Evolutionary conservation across 2,113 vertebrate genomes (phyloP), one percentile per base, ranked within the genome.

Genomic region (Ceuthmochares aereus): DNA sequence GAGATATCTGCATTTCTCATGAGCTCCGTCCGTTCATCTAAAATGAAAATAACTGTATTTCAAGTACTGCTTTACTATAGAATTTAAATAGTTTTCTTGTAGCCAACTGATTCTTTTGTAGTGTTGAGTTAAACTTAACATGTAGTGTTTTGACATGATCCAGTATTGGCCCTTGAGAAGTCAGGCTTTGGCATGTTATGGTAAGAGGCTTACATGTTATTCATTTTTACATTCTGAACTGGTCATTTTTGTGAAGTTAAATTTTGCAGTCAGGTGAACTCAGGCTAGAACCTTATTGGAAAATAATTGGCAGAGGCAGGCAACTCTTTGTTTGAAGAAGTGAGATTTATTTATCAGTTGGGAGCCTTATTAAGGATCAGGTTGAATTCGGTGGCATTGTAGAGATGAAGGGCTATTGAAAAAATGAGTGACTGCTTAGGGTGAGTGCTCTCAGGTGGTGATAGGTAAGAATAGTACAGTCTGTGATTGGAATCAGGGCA

Each of bases 401-500:
- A 43, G 47, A 74, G n/a, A 23, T 63, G 40, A 64, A 76, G 25
- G 54, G 19, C 43, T 81, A 10, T 84, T 73, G 19, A 23, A 75
- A 92, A 66, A 60, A 20, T 16, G 69, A 79, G 30, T 1, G 30
- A 21, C 36, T 64, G 27, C 29, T 58, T 80, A 68, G 8, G 7
- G 25, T 67, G 47, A 63, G 32, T 27, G 37, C 52, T 95, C 10
- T 75, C 9, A 52, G 60, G 52, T 86, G 27, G 73, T 69, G 63
- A 14, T 47, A 84, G 73, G 73, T 87, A 87, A 76, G 73, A 85
- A 68, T 36, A 84, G 55, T 29, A 36, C 47, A 58, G 58, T 69
- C 62, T 91, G n/a, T 87, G 69, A 47, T 3, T 92, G 74, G 54
- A 96, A 91, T 49, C 87, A 91, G 89, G 91, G 79, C 81, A 79